phyloP scores from a whole-genome alignment of 1,140 invertebrate species.

The Oedothorax gibbosus region DNA sequence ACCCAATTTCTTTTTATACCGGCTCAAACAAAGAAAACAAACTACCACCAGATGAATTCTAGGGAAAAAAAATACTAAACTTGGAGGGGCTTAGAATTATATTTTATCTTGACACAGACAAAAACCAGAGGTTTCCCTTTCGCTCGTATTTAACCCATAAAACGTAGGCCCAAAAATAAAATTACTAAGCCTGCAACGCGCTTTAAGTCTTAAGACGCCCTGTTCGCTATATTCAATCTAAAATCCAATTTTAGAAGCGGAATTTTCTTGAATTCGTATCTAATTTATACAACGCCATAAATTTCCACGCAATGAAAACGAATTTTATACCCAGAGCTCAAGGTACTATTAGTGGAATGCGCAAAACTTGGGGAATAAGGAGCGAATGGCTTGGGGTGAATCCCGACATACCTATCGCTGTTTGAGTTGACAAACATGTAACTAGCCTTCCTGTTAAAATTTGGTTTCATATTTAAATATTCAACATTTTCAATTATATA shows the following conservation, averaged over 20 bases:
- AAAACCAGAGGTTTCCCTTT: constrained; percentile 21
- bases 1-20: too few relatives aligned
- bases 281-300: constrained; percentile 57
- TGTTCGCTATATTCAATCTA: constrained; percentile 25
- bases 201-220: constrained; percentile 18
- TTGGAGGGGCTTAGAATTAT: not conserved
- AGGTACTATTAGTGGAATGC: constrained; percentile 34
- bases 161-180: constrained; percentile 12
- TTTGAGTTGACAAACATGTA: too few relatives aligned
- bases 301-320: constrained; percentile 44
- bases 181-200: constrained; percentile 1
- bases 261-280: constrained; percentile 30
- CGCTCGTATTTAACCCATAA: constrained; percentile 15
- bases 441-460: too few relatives aligned
- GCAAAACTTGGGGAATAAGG: too few relatives aligned
- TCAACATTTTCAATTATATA: too few relatives aligned
- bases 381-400: too few relatives aligned
- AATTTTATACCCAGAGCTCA: constrained; percentile 24
- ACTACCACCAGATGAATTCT: not conserved
- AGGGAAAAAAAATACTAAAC: too few relatives aligned
- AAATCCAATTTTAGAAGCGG: constrained; percentile 47
- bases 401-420: too few relatives aligned
- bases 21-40: not conserved
- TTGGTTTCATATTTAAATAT: too few relatives aligned
- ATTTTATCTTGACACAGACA: not conserved